Conservation (phyloP, 2,797 vertebrate species). For the Peromyscus nudipes region DNA sequence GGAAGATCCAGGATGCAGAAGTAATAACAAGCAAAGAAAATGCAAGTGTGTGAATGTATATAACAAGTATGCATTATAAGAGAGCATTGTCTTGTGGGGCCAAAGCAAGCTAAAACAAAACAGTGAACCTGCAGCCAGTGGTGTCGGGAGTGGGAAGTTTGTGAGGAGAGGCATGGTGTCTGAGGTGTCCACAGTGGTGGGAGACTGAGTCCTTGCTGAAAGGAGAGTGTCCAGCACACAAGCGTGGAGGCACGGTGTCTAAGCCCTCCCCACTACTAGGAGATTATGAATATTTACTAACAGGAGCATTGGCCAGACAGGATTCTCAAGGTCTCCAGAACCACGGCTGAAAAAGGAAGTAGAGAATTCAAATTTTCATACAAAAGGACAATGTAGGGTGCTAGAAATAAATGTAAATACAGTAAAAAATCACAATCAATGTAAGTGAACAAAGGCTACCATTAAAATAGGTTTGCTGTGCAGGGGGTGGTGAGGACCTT, state of each 20-base stretch:
- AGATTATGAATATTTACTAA: neutral
- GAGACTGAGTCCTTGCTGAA: neutral
- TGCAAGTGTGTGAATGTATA: rapidly evolving
- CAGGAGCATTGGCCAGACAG: neutral
- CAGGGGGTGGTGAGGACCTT: neutral
- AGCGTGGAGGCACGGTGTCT: neutral
- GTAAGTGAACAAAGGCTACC: neutral
- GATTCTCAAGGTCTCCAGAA: neutral
- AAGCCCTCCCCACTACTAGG: too few species aligned
- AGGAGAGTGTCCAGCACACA: neutral
- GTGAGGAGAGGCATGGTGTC: too few species aligned
- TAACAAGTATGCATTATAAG: neutral
- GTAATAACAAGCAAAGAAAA: neutral
- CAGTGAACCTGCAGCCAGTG: neutral
- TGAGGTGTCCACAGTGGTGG: neutral
- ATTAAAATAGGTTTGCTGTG: neutral
- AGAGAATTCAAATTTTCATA: neutral
- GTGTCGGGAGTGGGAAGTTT: neutral
- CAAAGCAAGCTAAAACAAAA: neutral
- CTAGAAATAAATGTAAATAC: neutral
- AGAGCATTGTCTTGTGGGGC: neutral
- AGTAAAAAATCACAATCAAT: neutral
- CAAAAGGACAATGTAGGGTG: neutral
- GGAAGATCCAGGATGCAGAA: neutral
- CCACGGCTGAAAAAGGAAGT: neutral